These are phyloP conservation scores for Hafferia zeledoni DNA, from an alignment of 2,797 vertebrate species.

Conservation along the genomic window DNA sequence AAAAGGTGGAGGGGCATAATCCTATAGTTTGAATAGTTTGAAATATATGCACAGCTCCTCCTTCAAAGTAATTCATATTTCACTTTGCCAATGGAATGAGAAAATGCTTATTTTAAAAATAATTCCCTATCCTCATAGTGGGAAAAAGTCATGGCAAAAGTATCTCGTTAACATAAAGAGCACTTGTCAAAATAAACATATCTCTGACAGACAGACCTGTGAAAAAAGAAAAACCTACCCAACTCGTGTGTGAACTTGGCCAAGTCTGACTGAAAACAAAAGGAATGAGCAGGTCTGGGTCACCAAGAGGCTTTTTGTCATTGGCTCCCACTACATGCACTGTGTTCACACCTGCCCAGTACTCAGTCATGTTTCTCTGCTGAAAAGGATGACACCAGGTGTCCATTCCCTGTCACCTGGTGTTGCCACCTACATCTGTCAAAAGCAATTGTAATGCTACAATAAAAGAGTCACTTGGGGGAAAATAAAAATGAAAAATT, in stretches of 20 bases:
- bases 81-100: not conserved
- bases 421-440: not conserved
- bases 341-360: not conserved
- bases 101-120: not conserved
- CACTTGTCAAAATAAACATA: not conserved
- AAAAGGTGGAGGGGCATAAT: not conserved
- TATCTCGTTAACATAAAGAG: not conserved
- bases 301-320: not conserved
- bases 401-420: not conserved
- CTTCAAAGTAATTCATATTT: not conserved
- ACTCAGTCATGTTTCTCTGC: not conserved
- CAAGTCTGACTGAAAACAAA: not conserved
- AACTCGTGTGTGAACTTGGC: not conserved
- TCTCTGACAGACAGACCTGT: not conserved
- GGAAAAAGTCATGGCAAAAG: not conserved
- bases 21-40: not conserved
- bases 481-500: not conserved
- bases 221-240: not conserved
- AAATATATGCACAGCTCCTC: not conserved
- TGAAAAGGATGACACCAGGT: not conserved
- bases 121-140: not conserved
- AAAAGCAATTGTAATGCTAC: not conserved
- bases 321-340: accelerated
- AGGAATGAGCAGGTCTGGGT: not conserved
- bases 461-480: not conserved